Evolutionary conservation across 2,113 vertebrate genomes (phyloP).

Genomic region (Serilophus lunatus): DNA sequence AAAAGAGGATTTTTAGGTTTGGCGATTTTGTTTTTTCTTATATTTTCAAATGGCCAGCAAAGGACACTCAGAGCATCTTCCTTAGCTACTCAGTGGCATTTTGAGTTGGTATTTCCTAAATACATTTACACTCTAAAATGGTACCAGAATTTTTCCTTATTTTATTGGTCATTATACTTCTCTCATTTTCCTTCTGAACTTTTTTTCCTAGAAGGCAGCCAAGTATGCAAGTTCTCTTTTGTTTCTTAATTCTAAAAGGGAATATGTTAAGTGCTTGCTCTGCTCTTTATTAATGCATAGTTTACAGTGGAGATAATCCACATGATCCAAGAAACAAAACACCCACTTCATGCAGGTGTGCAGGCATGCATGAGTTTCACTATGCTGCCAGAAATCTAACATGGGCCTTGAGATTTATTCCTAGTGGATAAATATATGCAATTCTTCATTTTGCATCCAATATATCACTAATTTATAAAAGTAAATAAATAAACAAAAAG

Average conservation of each 20-base stretch:
- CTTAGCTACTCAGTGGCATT: background rate
- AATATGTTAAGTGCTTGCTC: background rate
- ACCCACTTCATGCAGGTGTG: constrained; percentile 35
- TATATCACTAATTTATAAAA: background rate
- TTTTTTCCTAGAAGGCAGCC: background rate
- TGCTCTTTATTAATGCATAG: background rate
- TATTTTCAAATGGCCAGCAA: background rate
- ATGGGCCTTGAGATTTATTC: background rate
- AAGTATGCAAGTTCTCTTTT: background rate
- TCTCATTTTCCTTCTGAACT: background rate
- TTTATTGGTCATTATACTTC: background rate
- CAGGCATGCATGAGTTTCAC: background rate
- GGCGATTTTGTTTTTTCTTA: background rate
- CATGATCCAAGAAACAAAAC: background rate
- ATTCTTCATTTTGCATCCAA: background rate
- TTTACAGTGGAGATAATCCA: constrained; percentile 17
- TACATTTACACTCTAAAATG: background rate
- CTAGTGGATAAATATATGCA: background rate
- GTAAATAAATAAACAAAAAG: constrained; percentile 15
- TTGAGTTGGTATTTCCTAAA: background rate
- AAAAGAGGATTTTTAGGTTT: background rate
- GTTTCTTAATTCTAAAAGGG: background rate
- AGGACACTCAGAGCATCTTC: background rate
- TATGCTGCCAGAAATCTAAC: constrained; percentile 6
- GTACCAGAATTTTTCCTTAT: background rate